These are phyloP conservation scores for Cottus gobio DNA, from an alignment of 2,113 vertebrate genomes.

Conservation along the genomic window DNA sequence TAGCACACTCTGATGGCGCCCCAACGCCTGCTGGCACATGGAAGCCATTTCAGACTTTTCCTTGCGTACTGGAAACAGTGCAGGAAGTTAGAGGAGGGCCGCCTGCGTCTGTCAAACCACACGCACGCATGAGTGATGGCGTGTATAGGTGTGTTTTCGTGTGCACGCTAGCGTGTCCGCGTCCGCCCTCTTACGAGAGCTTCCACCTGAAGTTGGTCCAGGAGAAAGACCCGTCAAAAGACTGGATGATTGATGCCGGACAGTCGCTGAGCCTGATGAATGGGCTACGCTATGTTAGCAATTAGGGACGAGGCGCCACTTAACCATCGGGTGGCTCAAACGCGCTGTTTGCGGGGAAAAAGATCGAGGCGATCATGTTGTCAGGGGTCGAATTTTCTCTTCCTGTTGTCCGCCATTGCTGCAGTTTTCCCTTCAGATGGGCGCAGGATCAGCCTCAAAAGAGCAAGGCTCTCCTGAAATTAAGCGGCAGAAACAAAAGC, in stretches of 20 bases:
- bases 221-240: conserved; percentile 52
- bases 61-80: conserved; percentile 32
- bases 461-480: conserved; percentile 33
- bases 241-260: conserved; percentile 67
- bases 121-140: conserved; percentile 55
- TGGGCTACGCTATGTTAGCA: conserved; percentile 60
- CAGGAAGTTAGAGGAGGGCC: conserved; percentile 41
- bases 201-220: conserved; percentile 50
- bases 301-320: conserved; percentile 65
- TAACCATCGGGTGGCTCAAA: conserved; percentile 61
- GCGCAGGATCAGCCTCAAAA: conserved; percentile 40
- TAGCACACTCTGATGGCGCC: conserved; percentile 39
- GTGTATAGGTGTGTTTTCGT: conserved; percentile 60
- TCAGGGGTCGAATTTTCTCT: conserved; percentile 10
- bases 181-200: conserved; percentile 39
- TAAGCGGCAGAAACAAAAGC: conserved; percentile 29
- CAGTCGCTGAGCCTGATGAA: conserved; percentile 68
- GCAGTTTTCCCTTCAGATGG: conserved; percentile 9
- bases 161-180: conserved; percentile 31
- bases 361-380: conserved; percentile 18
- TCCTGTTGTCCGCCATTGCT: conserved; percentile 19
- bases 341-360: conserved; percentile 36
- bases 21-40: conserved; percentile 67
- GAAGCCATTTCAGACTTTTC: conserved; percentile 67
- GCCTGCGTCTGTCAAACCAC: conserved; percentile 42